Evolutionary conservation across 2,797 vertebrate genomes (phyloP), one percentile per base, ranked within the genome.

Genomic region (Parauchenoglanis ngamensis): DNA sequence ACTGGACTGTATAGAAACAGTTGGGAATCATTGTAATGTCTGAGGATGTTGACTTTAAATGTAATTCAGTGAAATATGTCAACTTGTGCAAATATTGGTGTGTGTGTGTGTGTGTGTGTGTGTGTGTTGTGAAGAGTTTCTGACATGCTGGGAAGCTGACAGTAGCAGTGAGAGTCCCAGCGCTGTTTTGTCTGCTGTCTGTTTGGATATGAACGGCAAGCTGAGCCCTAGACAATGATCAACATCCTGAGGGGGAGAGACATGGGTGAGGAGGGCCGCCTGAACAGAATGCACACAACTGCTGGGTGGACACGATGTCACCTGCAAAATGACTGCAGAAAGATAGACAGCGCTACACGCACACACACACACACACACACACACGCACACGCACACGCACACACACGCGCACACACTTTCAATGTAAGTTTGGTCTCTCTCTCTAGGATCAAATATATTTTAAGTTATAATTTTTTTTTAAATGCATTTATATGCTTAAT

Each of bases 181-280:
- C 2, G 10, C 72, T 86, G 78, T 88, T 86, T 86, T 84, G 84
- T 87, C 68, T 85, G 79, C 85, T 86, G 86, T 89, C 85, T 89
- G 85, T 85, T 87, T 85, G 40, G 63, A 83, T 84, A 85, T 81
- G 87, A 88, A 83, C 59, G 83, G 65, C 84, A 87, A 89, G 79
- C 79, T 89, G 80, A 86, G 87, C 83, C 86, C 59, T 76, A 79
- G 85, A 89, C 86, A 89, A 70, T 86, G 49, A 87, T 88, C 83
- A 85, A 85, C 85, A 85, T 85, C 73, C 88, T 80, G 83, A 73
- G 87, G 79, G 87, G 17, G 65, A 85, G 44, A 72, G 59, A 78
- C 63, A 87, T 73, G 77, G 68, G 79, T 31, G 87, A 75, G 85
- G 44, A 54, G 73, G 81, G 61, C 15, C 65, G 40, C 44, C 46